Conservation (phyloP, 2,113 vertebrate genomes). For the Castor canadensis region DNA sequence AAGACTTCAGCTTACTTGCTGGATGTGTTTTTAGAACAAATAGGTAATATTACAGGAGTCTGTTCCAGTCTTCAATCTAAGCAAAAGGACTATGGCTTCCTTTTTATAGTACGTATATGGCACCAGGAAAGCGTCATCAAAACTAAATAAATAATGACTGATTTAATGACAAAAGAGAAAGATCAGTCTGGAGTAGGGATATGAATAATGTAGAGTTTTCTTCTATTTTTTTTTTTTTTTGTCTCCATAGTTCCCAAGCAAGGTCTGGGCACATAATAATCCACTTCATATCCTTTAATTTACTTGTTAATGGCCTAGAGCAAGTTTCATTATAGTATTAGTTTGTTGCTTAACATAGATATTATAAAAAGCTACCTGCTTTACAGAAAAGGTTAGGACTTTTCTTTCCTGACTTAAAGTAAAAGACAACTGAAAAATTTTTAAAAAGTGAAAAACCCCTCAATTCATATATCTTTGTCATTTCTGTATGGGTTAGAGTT, state of each 20-base stretch:
- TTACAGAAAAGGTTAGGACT: not conserved
- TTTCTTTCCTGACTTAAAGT: not conserved
- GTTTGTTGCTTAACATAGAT: not conserved
- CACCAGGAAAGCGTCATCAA: not conserved
- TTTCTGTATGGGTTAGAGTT: not conserved
- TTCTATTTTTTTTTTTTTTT: not conserved
- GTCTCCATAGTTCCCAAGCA: not conserved
- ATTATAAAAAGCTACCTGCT: not conserved
- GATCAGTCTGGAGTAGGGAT: accelerated
- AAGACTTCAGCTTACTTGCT: not conserved
- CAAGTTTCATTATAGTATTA: not conserved
- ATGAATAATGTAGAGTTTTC: not conserved
- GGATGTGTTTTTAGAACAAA: not conserved
- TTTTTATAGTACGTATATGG: not conserved
- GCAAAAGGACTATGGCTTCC: not conserved
- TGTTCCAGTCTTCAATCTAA: not conserved
- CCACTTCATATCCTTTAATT: not conserved
- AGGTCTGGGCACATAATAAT: not conserved
- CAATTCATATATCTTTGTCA: not conserved
- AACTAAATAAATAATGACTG: not conserved
- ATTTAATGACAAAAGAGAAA: not conserved
- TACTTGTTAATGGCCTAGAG: not conserved
- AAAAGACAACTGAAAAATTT: not conserved
- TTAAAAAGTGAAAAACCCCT: not conserved
- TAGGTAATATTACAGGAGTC: not conserved